Evolutionary conservation across 92 coral and sea anemone species (phyloP).

Genomic region (Porites divaricata): DNA sequence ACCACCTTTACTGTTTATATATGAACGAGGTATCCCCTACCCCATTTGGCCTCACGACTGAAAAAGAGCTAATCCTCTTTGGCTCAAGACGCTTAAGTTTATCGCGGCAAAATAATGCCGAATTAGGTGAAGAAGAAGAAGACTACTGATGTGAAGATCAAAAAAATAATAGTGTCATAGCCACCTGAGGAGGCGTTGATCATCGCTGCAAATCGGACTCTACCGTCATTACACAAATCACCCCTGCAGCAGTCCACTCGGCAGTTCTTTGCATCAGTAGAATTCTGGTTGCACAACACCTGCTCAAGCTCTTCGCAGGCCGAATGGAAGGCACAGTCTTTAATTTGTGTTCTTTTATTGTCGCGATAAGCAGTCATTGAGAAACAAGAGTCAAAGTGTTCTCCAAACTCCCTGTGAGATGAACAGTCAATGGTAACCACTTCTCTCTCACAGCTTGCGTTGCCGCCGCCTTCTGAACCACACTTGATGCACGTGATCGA

Average conservation of each 20-base stretch:
- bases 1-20: too few species aligned
- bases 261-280: neutral
- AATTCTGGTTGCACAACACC: neutral
- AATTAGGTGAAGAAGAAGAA: neutral
- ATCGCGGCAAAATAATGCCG: neutral
- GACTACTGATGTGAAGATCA: neutral
- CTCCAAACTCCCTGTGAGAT: neutral
- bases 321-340: conserved; percentile 7
- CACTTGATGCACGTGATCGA: conserved; percentile 17
- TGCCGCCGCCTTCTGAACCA: neutral
- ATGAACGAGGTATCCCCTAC: too few species aligned
- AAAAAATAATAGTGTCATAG: neutral
- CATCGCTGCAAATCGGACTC: neutral
- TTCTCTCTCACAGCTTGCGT: neutral
- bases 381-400: conserved; percentile 20
- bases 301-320: conserved; percentile 32
- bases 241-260: conserved; percentile 24
- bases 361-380: conserved; percentile 2
- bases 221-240: conserved; percentile 14
- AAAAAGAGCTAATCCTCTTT: too few species aligned
- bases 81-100: neutral
- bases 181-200: too few species aligned
- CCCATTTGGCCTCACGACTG: too few species aligned
- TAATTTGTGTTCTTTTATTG: neutral
- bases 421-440: conserved; percentile 22